Conservation (phyloP, 2,113 vertebrate genomes). For the Hypomesus transpacificus region DNA sequence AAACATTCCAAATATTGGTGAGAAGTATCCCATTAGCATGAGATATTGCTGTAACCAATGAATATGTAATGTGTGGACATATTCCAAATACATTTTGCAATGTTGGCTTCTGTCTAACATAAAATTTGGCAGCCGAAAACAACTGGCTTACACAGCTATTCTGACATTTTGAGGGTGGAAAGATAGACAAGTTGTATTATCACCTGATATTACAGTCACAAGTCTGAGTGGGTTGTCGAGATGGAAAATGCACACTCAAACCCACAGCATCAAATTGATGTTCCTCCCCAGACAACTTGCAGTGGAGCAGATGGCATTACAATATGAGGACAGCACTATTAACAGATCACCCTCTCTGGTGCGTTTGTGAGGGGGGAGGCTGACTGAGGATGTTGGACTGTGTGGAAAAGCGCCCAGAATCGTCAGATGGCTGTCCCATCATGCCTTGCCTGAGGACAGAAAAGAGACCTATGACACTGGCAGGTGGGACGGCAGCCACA, state of each 20-base stretch:
- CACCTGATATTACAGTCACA: constrained; percentile 26
- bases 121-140: constrained; percentile 4
- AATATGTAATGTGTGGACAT: background rate
- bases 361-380: background rate
- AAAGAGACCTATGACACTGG: constrained; percentile 27
- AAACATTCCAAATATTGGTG: background rate
- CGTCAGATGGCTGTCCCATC: constrained; percentile 52
- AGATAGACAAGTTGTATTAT: constrained; percentile 37
- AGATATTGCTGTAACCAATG: background rate
- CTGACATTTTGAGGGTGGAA: constrained; percentile 9
- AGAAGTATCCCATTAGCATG: background rate
- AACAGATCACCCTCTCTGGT: background rate
- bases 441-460: constrained; percentile 35
- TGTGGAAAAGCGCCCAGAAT: constrained; percentile 40
- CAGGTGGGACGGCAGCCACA: constrained; percentile 51
- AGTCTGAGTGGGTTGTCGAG: constrained; percentile 15
- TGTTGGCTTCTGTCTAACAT: background rate
- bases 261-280: constrained; percentile 30
- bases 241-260: constrained; percentile 21
- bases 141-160: background rate
- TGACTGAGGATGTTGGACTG: constrained; percentile 14
- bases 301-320: constrained; percentile 62
- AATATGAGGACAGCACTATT: constrained; percentile 54
- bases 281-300: constrained; percentile 25
- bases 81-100: background rate